Evolutionary conservation across 1,140 invertebrate species (phyloP), one percentile per base, ranked within the genome.

Genomic region (Drosophila azteca): DNA sequence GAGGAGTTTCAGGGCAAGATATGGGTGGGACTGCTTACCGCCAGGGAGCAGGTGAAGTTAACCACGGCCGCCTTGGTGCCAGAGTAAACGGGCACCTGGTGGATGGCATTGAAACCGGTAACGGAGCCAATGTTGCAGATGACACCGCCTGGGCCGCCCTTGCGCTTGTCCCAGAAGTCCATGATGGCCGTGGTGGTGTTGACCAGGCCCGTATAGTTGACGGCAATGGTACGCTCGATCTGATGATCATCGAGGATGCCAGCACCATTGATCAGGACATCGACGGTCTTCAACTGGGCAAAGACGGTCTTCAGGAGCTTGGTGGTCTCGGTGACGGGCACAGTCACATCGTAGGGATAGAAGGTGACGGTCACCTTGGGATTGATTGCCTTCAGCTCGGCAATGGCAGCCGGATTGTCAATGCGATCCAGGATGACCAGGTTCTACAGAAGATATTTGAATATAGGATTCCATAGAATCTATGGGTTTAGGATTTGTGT

Each of bases 51-150:
- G 24, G 92, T 93, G 59, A 92, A 92, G 43, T 92, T 92, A 20
- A 93, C 74, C 9, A 93, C 90, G 35, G 90, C 92, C 54, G 92
- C 91, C 71, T 93, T 94, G 6, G 92, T 92, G 17, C 91, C 93
- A 4, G 73, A 76, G 72, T 93, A 93, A 2, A 92, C 81, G 1
- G 93, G 93, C 51, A 88, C 65, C 63, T 83, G 77, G 49, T 84
- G 80, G 26, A 88, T 84, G 50, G 90, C 66, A 54, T 87, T 90
- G 51, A 94, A 92, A 35, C 94, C 94, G 57, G 93, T 90, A 63
- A 95, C 93, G 3, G 95, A 95, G 11, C 94, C 93, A 26, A 95
- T 88, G 66, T 95, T 95, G 11, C 95, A 93, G 39, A 96, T 93
- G 3, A 94, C 93, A 22, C 94, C 94, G 51, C 95, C 95, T 11